phyloP scores from a whole-genome alignment of 2,797 vertebrate species.

The Nannoperca australis region DNA sequence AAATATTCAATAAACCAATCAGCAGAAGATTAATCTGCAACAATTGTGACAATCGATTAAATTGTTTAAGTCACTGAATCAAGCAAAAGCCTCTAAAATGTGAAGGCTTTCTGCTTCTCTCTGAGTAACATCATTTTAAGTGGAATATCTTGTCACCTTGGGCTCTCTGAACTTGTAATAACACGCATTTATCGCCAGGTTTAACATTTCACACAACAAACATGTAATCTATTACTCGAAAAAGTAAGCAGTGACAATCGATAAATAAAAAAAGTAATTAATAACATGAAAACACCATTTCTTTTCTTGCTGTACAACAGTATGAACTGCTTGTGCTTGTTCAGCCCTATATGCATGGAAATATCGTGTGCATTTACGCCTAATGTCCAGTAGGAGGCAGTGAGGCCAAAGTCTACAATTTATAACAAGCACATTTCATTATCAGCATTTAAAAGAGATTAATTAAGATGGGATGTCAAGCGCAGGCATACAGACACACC shows the following conservation, averaged over 20 bases:
- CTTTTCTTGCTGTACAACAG: background rate
- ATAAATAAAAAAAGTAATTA: no score
- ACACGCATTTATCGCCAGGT: background rate
- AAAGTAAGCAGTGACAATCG: background rate
- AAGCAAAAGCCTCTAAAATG: background rate
- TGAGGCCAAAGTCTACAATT: slow-evolving; percentile 30
- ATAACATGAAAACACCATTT: background rate
- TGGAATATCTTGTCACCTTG: background rate
- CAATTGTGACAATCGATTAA: background rate
- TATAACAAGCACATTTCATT: background rate
- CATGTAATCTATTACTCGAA: background rate
- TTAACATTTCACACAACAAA: background rate
- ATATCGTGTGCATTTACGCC: slow-evolving; percentile 37
- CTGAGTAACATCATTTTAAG: background rate
- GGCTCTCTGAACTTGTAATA: background rate
- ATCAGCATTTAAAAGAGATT: background rate
- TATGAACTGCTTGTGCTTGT: background rate
- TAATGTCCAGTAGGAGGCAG: slow-evolving; percentile 75
- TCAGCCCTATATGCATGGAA: background rate
- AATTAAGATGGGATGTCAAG: slow-evolving; percentile 3
- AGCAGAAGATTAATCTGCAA: background rate
- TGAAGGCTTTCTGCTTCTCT: background rate
- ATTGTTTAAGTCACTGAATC: background rate
- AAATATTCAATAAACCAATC: background rate
- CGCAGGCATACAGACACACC: background rate